Evolutionary conservation across 2,888 invertebrate genomes (phyloP), one percentile per base, ranked within the genome.

Genomic region (Keiferia lycopersicella): DNA sequence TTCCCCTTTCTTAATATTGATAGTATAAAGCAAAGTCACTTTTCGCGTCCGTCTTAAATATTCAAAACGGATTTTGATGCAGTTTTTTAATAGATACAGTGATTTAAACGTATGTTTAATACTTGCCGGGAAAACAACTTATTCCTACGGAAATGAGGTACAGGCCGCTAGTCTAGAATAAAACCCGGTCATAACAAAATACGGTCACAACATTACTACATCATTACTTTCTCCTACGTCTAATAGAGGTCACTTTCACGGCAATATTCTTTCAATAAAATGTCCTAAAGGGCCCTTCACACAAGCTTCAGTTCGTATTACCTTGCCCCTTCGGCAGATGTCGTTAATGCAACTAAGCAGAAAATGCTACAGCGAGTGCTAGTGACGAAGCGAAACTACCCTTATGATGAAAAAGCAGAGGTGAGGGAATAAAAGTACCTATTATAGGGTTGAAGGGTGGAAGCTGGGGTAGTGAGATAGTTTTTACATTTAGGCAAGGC

Each of bases 281-380:
- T 34, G 26, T 16, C 62, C 51, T 34, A 22, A 56, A 64, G 64
- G 66, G 57, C 51, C 26, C 56, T 62, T n/a, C 11, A 58, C 22
- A 65, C 63, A 45, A 57, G 63, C 58, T 56, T 18, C 30, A 56
- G 64, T 11, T 63, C 61, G 50, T 58, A 63, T 62, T 65, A 68
- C 68, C 63, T 65, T 12, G 14, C 22, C 45, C 57, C 50, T 39
- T n/a, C 34, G 45, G 45, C 41, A 63, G 58, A 26, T 53, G 62
- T 64, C 63, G 48, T 48, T 62, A 59, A 63, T 38, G 62, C 60
- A 64, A 65, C 65, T 64, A 66, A 61, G 66, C 66, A 45, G 65
- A 68, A 68, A 68, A 67, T 65, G 16, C n/a, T 56, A 34, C 56
- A 63, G 56, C 10, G 34, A 64, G 59, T 58, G 62, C 26, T 16